Base-by-base conservation (phyloP, 1,140 invertebrate species). In the Zaprionus taronus region DNA sequence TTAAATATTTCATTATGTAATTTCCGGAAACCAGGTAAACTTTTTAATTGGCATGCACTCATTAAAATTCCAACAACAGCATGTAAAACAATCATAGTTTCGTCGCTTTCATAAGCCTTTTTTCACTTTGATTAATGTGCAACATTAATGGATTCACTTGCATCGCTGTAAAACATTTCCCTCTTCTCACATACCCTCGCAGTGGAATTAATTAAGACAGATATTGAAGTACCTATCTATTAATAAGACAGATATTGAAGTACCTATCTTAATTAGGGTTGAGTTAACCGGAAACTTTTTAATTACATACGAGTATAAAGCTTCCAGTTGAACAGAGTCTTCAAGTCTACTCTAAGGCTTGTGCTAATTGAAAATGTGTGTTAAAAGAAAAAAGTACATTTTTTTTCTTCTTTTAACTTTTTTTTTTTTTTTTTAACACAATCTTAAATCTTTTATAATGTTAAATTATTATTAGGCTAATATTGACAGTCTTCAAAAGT, bases 21-120 rank as follows among this genome's bases (percentile, higher is more conserved):
- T 72, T 65, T 65, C 56, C 36, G 38, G 20, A 57, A 56, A 26
- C 28, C 31, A 26, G 57, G 58, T 63, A 55, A 67, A 11, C 51
- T 38, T 53, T 64, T 68, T 77, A 79, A 79, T 79, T 76, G 41
- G 55, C 66, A 56, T 47, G 22, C 56, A 56, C 62, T 63, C 22
- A 72, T 76, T 77, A 72, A 79, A 77, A 67, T 62, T 47, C 36
- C 53, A 72, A 34, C 24, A 31, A 34, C 24, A 31, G 55, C 14
- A 62, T 31, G 66, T 34, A 56, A 53, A 47, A 36, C 69, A 65
- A 65, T 55, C 15, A 36, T 41, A 60, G 36, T 28, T 57, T 24
- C 34, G 15, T 4, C 44, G 26, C 47, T 26, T 11, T 51, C 34
- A 24, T 58, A 60, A 44, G 34, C 44, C 12, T 60, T 44, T 44